These are phyloP conservation scores for Oreotragus oreotragus DNA, from an alignment of 2,113 vertebrate species.

Conservation along the genomic window DNA sequence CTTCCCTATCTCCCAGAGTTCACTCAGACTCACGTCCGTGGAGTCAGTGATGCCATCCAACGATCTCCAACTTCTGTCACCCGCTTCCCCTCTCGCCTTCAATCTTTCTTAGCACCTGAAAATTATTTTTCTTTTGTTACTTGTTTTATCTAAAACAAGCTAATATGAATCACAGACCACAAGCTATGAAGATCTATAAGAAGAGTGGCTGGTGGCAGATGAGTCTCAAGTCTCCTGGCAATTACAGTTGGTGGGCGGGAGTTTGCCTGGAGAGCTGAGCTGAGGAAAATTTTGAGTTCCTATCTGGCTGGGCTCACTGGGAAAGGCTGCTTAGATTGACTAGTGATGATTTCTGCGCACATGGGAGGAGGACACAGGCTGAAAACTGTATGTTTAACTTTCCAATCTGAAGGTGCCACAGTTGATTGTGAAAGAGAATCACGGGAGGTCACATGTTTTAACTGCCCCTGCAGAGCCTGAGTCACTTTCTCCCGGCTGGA, in stretches of 20 bases:
- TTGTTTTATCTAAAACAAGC: not conserved
- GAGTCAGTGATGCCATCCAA: not conserved
- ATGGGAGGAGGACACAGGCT: not conserved
- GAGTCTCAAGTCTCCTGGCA: not conserved
- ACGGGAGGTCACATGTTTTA: not conserved
- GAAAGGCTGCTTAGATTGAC: not conserved
- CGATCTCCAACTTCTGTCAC: not conserved
- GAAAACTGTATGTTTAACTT: not conserved
- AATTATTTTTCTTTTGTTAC: not conserved
- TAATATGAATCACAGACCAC: not conserved
- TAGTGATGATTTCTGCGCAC: not conserved
- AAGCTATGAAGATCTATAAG: not conserved
- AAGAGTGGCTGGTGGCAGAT: not conserved
- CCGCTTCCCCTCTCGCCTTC: not conserved
- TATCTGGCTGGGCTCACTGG: not conserved
- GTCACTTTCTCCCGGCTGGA: not conserved
- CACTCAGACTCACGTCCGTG: not conserved
- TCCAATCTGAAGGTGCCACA: not conserved
- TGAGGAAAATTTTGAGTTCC: not conserved
- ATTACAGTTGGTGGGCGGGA: not conserved
- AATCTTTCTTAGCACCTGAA: not conserved
- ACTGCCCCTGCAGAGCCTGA: not conserved
- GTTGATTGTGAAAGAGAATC: not conserved
- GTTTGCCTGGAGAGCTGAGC: not conserved
- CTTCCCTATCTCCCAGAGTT: not conserved